Percentiles rank a stretch among this genome's conserved stretches.
Evolutionary conservation across 35 echinoderm and acorn worm genomes (phyloP).

Genomic region (Anneissia japonica): DNA sequence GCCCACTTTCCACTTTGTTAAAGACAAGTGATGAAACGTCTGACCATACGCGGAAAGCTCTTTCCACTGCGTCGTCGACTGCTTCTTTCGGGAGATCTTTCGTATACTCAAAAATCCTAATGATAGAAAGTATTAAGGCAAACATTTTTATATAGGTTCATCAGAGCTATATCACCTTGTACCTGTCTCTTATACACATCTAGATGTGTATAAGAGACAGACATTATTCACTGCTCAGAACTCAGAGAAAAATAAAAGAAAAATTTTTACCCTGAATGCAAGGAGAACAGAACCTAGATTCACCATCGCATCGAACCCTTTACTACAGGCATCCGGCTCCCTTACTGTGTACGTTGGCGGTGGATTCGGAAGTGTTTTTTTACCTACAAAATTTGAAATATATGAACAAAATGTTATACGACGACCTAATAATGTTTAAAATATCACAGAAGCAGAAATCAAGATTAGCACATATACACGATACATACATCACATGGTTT

Average conservation of each 20-base stretch:
- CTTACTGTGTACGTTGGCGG: neutral
- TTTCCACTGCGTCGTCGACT: neutral
- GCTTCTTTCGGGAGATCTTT: neutral
- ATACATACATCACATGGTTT: too few relatives aligned
- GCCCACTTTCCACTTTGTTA: neutral
- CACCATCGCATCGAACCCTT: neutral
- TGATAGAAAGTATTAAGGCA: too few relatives aligned
- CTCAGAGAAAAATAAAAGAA: neutral
- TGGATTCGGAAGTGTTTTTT: neutral
- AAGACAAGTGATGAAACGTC: constrained; percentile 1
- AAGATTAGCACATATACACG: too few relatives aligned
- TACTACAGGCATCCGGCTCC: neutral
- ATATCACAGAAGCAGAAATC: too few relatives aligned
- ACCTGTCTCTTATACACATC: too few relatives aligned
- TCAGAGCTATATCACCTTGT: too few relatives aligned
- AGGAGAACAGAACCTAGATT: neutral
- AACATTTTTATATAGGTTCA: too few relatives aligned
- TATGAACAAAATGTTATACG: too few relatives aligned
- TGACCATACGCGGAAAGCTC: neutral
- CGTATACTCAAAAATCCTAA: neutral
- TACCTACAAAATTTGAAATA: too few relatives aligned
- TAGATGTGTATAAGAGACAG: too few relatives aligned
- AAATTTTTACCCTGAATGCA: neutral
- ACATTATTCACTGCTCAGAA: too few relatives aligned
- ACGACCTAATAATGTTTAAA: too few relatives aligned